A percentile compares a stretch with the other conserved stretches of the same genome.
phyloP scores from a whole-genome alignment of 1,140 invertebrate genomes.

The Chironomus tepperi region DNA sequence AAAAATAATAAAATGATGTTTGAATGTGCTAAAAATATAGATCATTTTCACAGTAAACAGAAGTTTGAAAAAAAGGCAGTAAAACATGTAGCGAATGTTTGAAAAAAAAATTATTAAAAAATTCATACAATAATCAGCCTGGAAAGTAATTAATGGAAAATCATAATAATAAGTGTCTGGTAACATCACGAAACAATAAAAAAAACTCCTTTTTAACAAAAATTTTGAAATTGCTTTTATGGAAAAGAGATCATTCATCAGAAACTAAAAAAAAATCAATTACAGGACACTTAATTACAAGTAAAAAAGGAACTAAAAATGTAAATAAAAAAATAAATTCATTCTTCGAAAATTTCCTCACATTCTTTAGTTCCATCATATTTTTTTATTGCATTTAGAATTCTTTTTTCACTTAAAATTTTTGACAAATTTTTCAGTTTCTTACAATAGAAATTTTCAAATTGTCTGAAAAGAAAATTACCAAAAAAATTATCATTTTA shows the following conservation, averaged over 20 bases:
- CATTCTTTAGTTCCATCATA: background rate
- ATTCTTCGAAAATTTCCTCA: background rate
- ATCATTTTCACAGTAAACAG: no score
- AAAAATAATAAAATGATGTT: no score
- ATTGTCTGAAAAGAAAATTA: background rate
- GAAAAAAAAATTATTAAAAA: background rate
- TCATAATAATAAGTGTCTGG: background rate
- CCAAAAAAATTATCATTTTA: background rate
- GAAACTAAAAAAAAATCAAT: background rate
- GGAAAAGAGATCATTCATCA: background rate
- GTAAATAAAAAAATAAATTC: conserved; percentile 19
- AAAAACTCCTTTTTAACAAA: background rate
- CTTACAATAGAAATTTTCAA: background rate
- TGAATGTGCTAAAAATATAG: no score
- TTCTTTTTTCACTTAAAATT: background rate
- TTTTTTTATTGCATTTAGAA: background rate
- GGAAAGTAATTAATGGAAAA: conserved; percentile 5
- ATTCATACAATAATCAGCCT: background rate
- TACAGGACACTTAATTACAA: conserved; percentile 17
- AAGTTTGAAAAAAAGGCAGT: background rate
- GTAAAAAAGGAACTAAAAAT: background rate
- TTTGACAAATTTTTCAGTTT: background rate
- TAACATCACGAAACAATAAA: background rate
- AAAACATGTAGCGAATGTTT: background rate
- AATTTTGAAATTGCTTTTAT: conserved; percentile 2